Conservation (phyloP, 2,888 invertebrate genomes). For the Calliopum simillimum region DNA sequence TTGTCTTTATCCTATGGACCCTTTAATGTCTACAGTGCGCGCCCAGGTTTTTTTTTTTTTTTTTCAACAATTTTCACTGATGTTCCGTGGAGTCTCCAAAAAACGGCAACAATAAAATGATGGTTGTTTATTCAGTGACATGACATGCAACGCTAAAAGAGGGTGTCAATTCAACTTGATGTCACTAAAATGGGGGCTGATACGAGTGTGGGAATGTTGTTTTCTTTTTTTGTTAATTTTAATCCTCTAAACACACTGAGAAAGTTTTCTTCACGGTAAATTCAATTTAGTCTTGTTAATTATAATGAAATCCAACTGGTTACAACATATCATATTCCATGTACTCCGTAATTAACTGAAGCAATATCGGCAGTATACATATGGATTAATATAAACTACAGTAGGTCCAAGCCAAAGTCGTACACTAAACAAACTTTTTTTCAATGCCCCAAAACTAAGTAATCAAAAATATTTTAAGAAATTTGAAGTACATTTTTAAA, state of each 20-base stretch:
- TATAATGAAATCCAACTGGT: too few species aligned
- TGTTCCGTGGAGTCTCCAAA: slow-evolving; percentile 11
- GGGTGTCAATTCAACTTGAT: background rate
- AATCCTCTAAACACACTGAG: background rate
- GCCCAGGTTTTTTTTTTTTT: background rate
- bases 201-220: background rate
- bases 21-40: background rate
- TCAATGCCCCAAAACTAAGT: too few species aligned
- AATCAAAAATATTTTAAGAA: too few species aligned
- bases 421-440: too few species aligned
- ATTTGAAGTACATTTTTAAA: too few species aligned
- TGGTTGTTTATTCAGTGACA: slow-evolving; percentile 16
- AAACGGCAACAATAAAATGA: slow-evolving; percentile 25
- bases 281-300: too few species aligned
- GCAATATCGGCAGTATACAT: too few species aligned
- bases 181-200: background rate
- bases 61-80: background rate
- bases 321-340: too few species aligned
- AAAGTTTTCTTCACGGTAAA: background rate
- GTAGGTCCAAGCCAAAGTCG: too few species aligned
- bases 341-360: too few species aligned
- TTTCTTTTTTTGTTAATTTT: too few species aligned
- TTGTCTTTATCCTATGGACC: background rate
- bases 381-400: too few species aligned
- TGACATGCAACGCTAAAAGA: background rate